Base-by-base conservation (phyloP, 2,797 vertebrate species). In the Liparis tanakae region DNA sequence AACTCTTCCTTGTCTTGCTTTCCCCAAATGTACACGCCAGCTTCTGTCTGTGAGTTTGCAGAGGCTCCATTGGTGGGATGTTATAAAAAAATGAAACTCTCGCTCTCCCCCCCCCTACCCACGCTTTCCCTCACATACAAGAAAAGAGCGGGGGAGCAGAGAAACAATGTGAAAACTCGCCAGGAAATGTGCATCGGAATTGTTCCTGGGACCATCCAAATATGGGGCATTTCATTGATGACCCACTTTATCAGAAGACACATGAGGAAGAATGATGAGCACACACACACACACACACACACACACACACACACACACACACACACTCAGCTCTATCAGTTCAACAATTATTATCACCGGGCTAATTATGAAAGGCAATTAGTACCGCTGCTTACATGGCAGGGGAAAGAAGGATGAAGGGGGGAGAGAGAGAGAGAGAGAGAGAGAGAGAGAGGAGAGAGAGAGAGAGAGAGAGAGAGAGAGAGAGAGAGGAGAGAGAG, bases 311-410 rank as follows among this genome's bases (percentile, higher is more conserved):
- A 46, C 70, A 37, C n/a, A n/a, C n/a, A n/a, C n/a, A n/a, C n/a
- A n/a, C n/a, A 44, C 74, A 70, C 76, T 78, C 61, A 69, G 70
- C 86, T 90, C 89, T 88, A 92, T 92, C 87, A 84, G 87, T 84
- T 88, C 85, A 88, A 90, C 91, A 89, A 92, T 94, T 94, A 94
- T 92, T 92, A 90, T 93, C 91, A 87, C 79, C 67, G 84, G 91
- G 90, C 93, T 95, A 94, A 94, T 95, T 95, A 95, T 93, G 90
- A 94, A 94, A 94, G 90, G 92, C 92, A 95, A 95, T 95, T 95
- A 95, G 92, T 83, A 83, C 75, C 25, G 25, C 25, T 82, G 89
- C 90, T 91, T 91, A 93, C 91, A 91, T 87, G 87, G 89, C 83
- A 82, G 74, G 81, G 76, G 81, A 76, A 67, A 67, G 82, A 76